Percentiles rank a stretch among this genome's conserved stretches.
Conservation (phyloP, 2,113 vertebrate genomes). For the Theristicus caerulescens region DNA sequence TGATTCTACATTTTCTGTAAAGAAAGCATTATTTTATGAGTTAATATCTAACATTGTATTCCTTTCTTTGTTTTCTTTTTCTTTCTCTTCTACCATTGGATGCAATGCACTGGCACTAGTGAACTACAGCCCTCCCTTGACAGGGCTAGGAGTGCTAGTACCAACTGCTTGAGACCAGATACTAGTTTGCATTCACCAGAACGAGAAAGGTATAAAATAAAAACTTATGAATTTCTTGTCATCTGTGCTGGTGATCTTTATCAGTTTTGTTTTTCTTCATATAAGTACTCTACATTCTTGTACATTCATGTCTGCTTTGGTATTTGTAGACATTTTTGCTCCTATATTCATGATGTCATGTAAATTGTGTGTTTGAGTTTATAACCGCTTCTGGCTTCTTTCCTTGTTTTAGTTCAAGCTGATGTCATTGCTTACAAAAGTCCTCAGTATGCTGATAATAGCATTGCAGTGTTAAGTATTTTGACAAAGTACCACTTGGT, state of each 20-base stretch:
- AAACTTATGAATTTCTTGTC: conserved; percentile 81
- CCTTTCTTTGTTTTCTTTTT: conserved; percentile 88
- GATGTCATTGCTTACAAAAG: conserved; percentile 54
- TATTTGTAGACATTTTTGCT: conserved; percentile 37
- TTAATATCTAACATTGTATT: conserved; percentile 87
- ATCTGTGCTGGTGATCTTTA: conserved; percentile 75
- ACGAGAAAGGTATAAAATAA: conserved; percentile 93
- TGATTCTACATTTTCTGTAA: conserved; percentile 75
- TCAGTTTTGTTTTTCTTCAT: conserved; percentile 56
- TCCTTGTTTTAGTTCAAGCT: conserved; percentile 27
- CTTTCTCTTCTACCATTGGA: conserved; percentile 85
- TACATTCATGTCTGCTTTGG: conserved; percentile 55
- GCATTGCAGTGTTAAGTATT: conserved; percentile 16
- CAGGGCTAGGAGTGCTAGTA: conserved; percentile 99
- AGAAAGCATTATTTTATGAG: conserved; percentile 82
- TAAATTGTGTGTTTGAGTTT: conserved; percentile 60
- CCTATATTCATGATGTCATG: conserved; percentile 37
- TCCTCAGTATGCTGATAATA: conserved; percentile 81
- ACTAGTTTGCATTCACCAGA: conserved; percentile 94
- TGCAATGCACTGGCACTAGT: conserved; percentile 92
- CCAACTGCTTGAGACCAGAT: conserved; percentile 98
- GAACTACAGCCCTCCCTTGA: conserved; percentile 98
- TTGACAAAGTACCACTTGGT: neutral
- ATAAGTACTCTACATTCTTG: conserved; percentile 39
- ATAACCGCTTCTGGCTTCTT: conserved; percentile 66